phyloP scores from a whole-genome alignment of 2,113 vertebrate genomes.

The Elaphurus davidianus region DNA sequence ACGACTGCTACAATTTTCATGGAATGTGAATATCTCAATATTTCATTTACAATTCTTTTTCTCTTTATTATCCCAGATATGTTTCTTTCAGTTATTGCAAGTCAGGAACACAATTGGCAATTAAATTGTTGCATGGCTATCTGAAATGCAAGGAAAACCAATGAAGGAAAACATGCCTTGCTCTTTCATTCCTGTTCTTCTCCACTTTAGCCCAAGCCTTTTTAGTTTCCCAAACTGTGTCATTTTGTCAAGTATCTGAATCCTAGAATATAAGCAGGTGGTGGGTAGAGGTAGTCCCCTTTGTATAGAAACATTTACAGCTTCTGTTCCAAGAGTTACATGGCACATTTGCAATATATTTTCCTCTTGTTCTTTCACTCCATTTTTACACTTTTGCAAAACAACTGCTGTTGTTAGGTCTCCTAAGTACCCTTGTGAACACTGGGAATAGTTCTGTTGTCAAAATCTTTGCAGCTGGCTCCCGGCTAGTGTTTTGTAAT shows the following conservation, averaged over 20 bases:
- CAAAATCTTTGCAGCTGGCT: conserved; percentile 24
- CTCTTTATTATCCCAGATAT: neutral
- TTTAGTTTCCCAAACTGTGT: neutral
- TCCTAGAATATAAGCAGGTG: neutral
- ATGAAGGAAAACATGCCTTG: neutral
- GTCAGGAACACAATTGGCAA: neutral
- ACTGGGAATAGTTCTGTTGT: neutral
- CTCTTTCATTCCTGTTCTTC: neutral
- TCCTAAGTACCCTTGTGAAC: neutral
- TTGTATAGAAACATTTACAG: neutral
- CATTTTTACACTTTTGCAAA: neutral
- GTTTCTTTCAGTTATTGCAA: conserved; percentile 9
- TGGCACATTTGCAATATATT: neutral
- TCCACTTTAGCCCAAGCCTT: neutral
- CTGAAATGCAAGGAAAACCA: neutral
- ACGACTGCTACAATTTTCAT: neutral
- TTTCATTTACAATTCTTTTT: neutral
- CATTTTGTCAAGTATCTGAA: neutral
- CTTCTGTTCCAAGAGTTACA: neutral
- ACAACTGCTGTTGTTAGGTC: neutral
- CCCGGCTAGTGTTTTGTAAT: conserved; percentile 41
- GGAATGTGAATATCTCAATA: neutral
- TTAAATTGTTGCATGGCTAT: neutral
- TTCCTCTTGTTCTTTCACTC: neutral
- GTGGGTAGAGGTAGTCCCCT: neutral